Conservation (phyloP, 2,888 invertebrate species). For the Volucella bombylans region DNA sequence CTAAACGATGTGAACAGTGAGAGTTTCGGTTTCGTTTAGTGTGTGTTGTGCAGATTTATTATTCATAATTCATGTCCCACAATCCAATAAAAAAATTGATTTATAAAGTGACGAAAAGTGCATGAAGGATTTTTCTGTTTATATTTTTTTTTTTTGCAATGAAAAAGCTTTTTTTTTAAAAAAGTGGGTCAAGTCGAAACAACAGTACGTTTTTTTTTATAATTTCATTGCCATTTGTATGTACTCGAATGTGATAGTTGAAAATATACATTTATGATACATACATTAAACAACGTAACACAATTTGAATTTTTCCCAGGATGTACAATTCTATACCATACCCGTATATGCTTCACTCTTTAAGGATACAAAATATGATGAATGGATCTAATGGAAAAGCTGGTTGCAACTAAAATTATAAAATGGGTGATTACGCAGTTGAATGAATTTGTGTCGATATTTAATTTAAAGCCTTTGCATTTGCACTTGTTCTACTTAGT, state of each 20-base stretch:
- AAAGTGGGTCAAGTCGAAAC: conserved; percentile 68
- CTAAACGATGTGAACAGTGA: conserved; percentile 37
- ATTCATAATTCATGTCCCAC: conserved; percentile 9
- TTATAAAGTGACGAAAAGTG: conserved; percentile 47
- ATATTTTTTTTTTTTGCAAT: conserved; percentile 1
- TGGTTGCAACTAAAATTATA: conserved; percentile 34
- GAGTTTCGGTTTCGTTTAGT: conserved; percentile 36
- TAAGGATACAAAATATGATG: conserved; percentile 17
- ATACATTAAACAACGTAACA: conserved; percentile 3
- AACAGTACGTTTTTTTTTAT: conserved; percentile 30
- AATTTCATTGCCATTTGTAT: conserved; percentile 43
- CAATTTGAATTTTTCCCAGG: background rate
- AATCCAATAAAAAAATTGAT: conserved; percentile 12
- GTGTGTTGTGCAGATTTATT: conserved; percentile 3
- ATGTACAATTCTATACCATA: background rate
- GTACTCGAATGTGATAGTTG: conserved; percentile 14
- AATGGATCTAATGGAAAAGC: conserved; percentile 34
- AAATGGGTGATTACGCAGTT: conserved; percentile 69
- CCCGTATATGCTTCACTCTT: background rate
- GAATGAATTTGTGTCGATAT: conserved; percentile 33
- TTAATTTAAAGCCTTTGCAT: conserved; percentile 9
- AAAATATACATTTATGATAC: background rate
- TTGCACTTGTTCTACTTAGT: conserved; percentile 21
- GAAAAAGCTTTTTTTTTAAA: conserved; percentile 31
- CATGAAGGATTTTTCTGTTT: conserved; percentile 28